Conservation (phyloP, 30 jellyfish, hydroid and myxozoan genomes). For the Turritopsis rubra region DNA sequence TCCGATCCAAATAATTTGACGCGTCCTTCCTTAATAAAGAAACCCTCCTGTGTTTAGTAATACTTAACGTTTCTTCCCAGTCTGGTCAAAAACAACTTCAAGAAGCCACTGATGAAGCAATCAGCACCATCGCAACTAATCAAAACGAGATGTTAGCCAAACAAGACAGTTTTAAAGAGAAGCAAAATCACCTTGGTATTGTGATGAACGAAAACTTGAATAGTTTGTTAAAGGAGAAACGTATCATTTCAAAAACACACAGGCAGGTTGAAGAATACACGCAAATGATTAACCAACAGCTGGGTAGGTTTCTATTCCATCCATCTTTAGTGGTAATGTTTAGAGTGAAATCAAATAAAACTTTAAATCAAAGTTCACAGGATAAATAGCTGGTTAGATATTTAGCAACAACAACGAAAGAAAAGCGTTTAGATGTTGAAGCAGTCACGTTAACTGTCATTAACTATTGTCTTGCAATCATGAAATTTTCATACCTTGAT, state of each 20-base stretch:
- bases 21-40: too few species aligned
- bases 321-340: background rate
- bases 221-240: slow-evolving; percentile 48
- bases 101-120: slow-evolving; percentile 66
- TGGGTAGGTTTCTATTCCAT: slow-evolving; percentile 24
- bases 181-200: slow-evolving; percentile 47
- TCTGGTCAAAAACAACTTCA: slow-evolving; percentile 57
- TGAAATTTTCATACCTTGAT: too few species aligned
- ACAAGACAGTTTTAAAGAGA: slow-evolving; percentile 34
- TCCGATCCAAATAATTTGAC: too few species aligned
- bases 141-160: slow-evolving; percentile 36
- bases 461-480: too few species aligned
- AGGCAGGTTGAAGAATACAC: slow-evolving; percentile 52
- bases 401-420: too few species aligned
- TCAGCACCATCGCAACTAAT: slow-evolving; percentile 43
- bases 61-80: slow-evolving; percentile 8
- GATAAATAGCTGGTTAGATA: too few species aligned
- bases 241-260: slow-evolving; percentile 50
- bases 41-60: too few species aligned
- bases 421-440: too few species aligned
- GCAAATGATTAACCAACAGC: slow-evolving; percentile 54
- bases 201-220: slow-evolving; percentile 49
- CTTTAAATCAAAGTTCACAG: too few species aligned
- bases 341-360: too few species aligned
- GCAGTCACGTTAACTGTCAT: too few species aligned